Evolutionary conservation across 2,888 invertebrate species (phyloP).

Genomic region (Acheta domesticus): DNA sequence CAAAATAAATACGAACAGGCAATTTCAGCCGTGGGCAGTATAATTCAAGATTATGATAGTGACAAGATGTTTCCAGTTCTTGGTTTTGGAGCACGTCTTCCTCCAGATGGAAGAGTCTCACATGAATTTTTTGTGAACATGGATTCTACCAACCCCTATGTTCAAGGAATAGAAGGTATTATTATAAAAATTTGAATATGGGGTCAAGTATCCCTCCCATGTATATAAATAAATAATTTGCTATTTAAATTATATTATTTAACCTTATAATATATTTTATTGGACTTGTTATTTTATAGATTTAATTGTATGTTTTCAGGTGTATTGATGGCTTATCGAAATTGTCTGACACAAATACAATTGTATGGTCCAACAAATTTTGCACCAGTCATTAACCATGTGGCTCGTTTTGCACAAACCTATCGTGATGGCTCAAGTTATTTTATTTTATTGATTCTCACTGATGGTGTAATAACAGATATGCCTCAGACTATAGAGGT

Average conservation of each 20-base stretch:
- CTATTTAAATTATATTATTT: background rate
- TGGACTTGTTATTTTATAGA: background rate
- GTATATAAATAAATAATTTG: no score
- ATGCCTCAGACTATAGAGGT: constrained; percentile 53
- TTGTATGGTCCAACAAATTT: constrained; percentile 60
- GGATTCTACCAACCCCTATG: constrained; percentile 52
- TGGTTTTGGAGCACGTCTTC: constrained; percentile 49
- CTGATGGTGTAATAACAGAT: constrained; percentile 60
- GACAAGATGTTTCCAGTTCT: constrained; percentile 52
- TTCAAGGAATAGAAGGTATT: constrained; percentile 46
- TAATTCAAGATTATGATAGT: constrained; percentile 50
- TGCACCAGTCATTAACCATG: constrained; percentile 55
- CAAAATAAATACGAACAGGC: constrained; percentile 44
- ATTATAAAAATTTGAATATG: background rate
- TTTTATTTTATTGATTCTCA: constrained; percentile 58
- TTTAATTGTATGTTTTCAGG: constrained; percentile 42
- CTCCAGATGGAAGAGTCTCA: constrained; percentile 44
- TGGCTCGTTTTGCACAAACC: constrained; percentile 49
- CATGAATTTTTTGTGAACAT: constrained; percentile 51
- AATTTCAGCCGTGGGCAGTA: constrained; percentile 47
- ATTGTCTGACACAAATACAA: constrained; percentile 51
- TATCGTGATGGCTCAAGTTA: constrained; percentile 53
- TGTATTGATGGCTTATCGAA: constrained; percentile 52
- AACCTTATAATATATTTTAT: constrained; percentile 20
- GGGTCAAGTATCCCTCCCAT: no score